Base-by-base conservation (phyloP, 2,797 vertebrate genomes). In the Acipenser oxyrinchus region DNA sequence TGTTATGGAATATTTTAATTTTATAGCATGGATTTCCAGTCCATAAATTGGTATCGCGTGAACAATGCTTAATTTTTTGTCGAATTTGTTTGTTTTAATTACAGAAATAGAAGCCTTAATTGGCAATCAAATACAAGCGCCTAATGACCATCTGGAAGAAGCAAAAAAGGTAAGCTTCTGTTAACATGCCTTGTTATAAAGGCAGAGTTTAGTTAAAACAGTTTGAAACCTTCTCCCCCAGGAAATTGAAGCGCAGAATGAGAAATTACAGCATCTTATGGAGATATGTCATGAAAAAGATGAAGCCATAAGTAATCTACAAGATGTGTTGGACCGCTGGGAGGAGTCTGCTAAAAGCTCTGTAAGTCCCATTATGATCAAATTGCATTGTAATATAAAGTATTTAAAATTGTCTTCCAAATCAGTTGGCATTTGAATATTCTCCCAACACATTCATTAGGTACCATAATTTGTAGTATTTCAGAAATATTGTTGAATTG, bases 261-360 rank as follows among this genome's bases (percentile, higher is more conserved):
- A 77, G 68, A 82, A 81, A 72, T 75, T 89, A 51, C 80, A 89
- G 12, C 83, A 89, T 18, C 79, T 94, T 66, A 82, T 80, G 73
- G 72, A 81, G 18, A 79, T 85, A n/a, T 83, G 87, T 76, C 73
- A 80, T 63, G 79, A 93, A 80, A 95, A 93, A 75, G 89, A 93
- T 52, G 69, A 78, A 18, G 69, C 70, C 75, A 81, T 92, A 63
- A 63, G 7, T 3, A 85, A 68, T 63, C 80, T 93, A 6, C 82
- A 91, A 78, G 71, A 69, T 1, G 72, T 88, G 18, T 70, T 91
- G 66, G 80, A 82, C 49, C n/a, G 2, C 69, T 79, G 80, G 60
- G 78, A 87, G 75, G 80, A 88, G 66, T 76, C 73, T 0, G 58
- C 79, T 62, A 74, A 77, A 58, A 75, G 69, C 69, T 77, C 84